Base-by-base conservation (phyloP, 2,888 invertebrate species). In the Drosophila acutilabella region DNA sequence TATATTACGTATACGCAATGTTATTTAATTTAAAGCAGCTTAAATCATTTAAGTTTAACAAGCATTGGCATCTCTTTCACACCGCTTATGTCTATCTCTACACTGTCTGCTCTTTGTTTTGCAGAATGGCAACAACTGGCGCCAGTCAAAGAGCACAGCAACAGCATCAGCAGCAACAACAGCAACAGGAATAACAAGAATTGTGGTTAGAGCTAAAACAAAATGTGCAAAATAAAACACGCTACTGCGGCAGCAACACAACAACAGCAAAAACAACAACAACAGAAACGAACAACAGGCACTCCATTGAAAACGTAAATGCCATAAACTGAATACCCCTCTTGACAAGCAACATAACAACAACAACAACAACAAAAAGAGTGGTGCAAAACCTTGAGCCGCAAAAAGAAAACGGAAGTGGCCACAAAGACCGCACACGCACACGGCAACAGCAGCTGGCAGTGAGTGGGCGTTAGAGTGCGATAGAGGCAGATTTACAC, bases 201-300 rank as follows among this genome's bases (percentile, higher is more conserved):
- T 54, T 71, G 81, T 73, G 84, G 81, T 74, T 58, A 52, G n/a
- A 69, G 65, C 79, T 45, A 58, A 64, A 69, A 74, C 72, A 86
- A 83, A 77, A 84, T 84, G 88, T 77, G 71, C 67, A 72, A 73
- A 83, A 88, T 80, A 86, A 88, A 84, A 74, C 77, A 74, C 74
- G 83, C 71, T 57, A 70, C 74, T 67, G 78, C 64, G 80, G 78
- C 67, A 67, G 48, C 64, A 69, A 57, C 68, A 59, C 40, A 50
- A 59, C 45, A 33, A 64, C 44, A 30, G 58, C 14, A 48, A n/a
- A 42, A 45, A 36, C 56, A 56, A 8, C 48, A 41, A 45, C 42
- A 41, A 10, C 42, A 33, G 6, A 36, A 52, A 16, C 40, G 30
- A 51, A 20, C 42, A 42, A 26, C 44, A 36, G 8, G 38, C 52